phyloP scores from a whole-genome alignment of 2,888 invertebrate genomes.

The Busseola fusca region DNA sequence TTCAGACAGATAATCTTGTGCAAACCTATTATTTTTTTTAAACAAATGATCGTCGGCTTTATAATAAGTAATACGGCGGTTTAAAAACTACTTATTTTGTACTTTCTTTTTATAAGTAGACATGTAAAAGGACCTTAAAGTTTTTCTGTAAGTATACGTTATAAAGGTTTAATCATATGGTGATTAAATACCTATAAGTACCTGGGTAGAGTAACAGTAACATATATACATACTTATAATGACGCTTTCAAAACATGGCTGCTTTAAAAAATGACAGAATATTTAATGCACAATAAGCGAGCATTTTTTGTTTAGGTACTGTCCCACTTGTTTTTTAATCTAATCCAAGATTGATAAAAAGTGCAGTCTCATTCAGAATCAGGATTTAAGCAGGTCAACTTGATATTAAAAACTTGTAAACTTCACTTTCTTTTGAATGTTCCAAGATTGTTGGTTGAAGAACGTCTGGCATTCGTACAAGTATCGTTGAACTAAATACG shows the following conservation, averaged over 20 bases:
- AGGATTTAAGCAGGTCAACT: conserved; percentile 38
- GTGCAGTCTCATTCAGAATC: conserved; percentile 28
- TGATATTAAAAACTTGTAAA: conserved; percentile 7
- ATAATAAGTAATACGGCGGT: too few species aligned
- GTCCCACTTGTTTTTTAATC: conserved; percentile 27
- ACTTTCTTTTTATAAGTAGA: conserved; percentile 40
- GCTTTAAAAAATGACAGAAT: conserved; percentile 9
- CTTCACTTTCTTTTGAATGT: conserved; percentile 34
- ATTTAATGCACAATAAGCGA: conserved; percentile 6
- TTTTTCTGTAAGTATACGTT: conserved; percentile 19
- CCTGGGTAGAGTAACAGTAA: too few species aligned
- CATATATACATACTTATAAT: neutral
- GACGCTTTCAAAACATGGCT: conserved; percentile 13
- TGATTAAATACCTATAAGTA: conserved; percentile 4
- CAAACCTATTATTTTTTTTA: neutral
- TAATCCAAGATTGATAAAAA: conserved; percentile 34
- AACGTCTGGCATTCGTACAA: neutral
- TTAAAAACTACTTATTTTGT: conserved; percentile 23
- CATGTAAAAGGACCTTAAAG: conserved; percentile 37
- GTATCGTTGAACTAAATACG: neutral
- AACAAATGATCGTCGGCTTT: neutral
- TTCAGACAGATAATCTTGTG: neutral
- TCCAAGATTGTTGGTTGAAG: neutral
- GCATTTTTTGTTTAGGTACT: conserved; percentile 36
- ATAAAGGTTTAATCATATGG: conserved; percentile 19